Percentiles rank a stretch among this genome's conserved stretches.
phyloP scores from a whole-genome alignment of 2,797 vertebrate genomes.

The Lagocephalus sceleratus region DNA sequence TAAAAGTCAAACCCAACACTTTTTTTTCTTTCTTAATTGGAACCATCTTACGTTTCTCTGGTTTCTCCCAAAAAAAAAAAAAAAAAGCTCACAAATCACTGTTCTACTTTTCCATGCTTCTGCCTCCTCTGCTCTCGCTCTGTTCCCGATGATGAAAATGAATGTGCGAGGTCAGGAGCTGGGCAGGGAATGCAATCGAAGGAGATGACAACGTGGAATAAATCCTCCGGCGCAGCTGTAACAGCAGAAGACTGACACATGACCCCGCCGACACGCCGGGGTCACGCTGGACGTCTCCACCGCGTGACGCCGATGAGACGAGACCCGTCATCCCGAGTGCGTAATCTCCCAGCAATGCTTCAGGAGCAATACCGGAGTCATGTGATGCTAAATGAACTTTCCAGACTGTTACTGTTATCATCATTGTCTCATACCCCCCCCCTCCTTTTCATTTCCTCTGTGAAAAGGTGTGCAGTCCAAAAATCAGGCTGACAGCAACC shows the following conservation, averaged over 20 bases:
- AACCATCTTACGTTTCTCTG: conserved; percentile 55
- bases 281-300: neutral
- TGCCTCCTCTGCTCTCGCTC: conserved; percentile 9
- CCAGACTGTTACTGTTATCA: conserved; percentile 24
- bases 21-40: conserved; percentile 66
- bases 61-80: conserved; percentile 20
- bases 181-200: conserved; percentile 29
- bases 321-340: neutral
- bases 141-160: conserved; percentile 40
- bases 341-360: neutral
- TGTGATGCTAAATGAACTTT: too few relatives aligned
- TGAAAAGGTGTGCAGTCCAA: conserved; percentile 45
- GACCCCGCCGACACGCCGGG: conserved; percentile 10
- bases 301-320: neutral
- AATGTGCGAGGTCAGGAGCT: conserved; percentile 42
- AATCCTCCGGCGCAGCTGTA: conserved; percentile 50
- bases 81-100: conserved; percentile 45
- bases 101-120: conserved; percentile 30
- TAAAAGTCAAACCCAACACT: conserved; percentile 62
- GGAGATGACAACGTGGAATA: conserved; percentile 33
- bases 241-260: conserved; percentile 28
- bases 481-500: conserved; percentile 27
- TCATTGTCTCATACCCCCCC: conserved; percentile 28
- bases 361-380: neutral
- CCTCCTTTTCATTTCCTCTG: conserved; percentile 39